phyloP scores from a whole-genome alignment of 2,797 vertebrate species.

The Aphelocoma californica region DNA sequence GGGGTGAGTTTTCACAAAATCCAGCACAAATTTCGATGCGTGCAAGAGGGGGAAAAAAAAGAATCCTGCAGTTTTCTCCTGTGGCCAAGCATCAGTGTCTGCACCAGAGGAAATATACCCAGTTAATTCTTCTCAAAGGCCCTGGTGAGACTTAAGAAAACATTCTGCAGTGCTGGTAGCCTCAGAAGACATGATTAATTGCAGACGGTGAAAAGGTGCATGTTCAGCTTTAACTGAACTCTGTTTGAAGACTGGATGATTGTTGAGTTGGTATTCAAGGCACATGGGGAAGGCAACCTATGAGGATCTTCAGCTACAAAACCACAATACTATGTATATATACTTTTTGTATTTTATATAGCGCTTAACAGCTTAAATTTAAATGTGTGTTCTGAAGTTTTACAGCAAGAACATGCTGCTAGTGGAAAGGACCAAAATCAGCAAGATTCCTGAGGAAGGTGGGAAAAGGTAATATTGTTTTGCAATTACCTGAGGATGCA shows the following conservation, averaged over 20 bases:
- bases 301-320: background rate
- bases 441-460: background rate
- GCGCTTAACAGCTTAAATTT: conserved; percentile 17
- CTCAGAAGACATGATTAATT: conserved; percentile 54
- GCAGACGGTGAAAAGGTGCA: conserved; percentile 30
- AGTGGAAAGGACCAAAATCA: background rate
- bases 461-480: background rate
- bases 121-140: conserved; percentile 28
- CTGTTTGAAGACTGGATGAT: background rate
- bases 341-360: background rate
- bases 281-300: background rate
- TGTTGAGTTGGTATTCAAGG: conserved; percentile 23
- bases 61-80: background rate
- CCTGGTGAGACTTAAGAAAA: conserved; percentile 16
- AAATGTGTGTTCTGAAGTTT: background rate
- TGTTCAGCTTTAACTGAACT: conserved; percentile 36
- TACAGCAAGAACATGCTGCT: background rate
- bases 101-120: background rate
- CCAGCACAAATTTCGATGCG: background rate
- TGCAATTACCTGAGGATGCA: background rate
- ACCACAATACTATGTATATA: background rate
- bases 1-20: conserved; percentile 9
- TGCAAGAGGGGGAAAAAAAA: background rate
- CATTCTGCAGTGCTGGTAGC: conserved; percentile 31
- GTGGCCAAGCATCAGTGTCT: conserved; percentile 19